phyloP scores from a whole-genome alignment of 2,888 invertebrate species.

The Pandemis corylana region DNA sequence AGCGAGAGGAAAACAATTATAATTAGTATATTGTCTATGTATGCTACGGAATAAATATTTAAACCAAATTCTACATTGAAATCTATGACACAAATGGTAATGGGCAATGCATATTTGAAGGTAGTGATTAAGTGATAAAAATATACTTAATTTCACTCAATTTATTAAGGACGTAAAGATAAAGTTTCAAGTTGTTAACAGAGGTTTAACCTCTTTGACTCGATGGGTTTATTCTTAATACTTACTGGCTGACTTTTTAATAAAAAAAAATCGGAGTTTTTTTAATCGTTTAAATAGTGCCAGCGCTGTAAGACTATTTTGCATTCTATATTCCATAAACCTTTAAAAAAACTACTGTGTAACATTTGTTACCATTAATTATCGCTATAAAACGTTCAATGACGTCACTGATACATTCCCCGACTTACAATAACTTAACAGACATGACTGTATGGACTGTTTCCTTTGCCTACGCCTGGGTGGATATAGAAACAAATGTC shows the following conservation, averaged over 20 bases:
- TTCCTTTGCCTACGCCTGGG: too few relatives aligned
- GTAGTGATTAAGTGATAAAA: neutral
- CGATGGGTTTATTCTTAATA: neutral
- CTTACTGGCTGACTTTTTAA: neutral
- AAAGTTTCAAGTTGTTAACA: too few relatives aligned
- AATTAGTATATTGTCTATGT: constrained; percentile 51
- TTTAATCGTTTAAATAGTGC: neutral
- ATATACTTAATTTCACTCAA: neutral
- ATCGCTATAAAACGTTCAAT: too few relatives aligned
- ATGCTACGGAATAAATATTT: constrained; percentile 28
- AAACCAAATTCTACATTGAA: constrained; percentile 43
- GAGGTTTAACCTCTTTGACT: neutral
- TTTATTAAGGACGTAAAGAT: neutral
- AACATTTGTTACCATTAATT: too few relatives aligned
- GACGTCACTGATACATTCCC: too few relatives aligned
- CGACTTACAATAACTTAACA: too few relatives aligned
- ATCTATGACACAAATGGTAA: constrained; percentile 18
- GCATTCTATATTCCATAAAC: neutral
- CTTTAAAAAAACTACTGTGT: too few relatives aligned
- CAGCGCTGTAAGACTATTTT: neutral
- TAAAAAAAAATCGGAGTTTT: neutral
- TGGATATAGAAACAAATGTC: too few relatives aligned
- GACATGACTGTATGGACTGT: too few relatives aligned
- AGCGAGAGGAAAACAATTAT: constrained; percentile 62
- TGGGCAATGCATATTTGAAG: constrained; percentile 10